Evolutionary conservation across 2,797 vertebrate genomes (phyloP).

Genomic region (Percopsis omiscomaycus): DNA sequence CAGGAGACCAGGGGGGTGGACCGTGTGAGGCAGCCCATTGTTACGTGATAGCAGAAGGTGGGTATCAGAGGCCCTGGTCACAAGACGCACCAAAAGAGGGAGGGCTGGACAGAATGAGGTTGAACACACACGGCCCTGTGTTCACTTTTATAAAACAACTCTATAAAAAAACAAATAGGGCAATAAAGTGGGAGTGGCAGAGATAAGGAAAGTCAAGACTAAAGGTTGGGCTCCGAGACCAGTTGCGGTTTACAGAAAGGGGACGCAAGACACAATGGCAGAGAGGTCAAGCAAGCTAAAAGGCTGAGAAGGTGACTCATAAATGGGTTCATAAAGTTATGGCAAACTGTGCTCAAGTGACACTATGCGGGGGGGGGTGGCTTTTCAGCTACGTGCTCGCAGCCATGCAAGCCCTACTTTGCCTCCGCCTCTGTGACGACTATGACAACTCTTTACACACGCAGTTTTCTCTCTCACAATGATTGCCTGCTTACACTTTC

Average conservation of each 20-base stretch:
- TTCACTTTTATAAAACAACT: constrained; percentile 32
- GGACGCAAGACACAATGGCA: background rate
- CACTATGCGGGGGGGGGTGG: constrained; percentile 35
- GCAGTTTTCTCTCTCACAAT: constrained; percentile 1
- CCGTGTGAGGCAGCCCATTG: constrained; percentile 72
- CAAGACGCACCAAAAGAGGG: constrained; percentile 60
- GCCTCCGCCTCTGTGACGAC: background rate
- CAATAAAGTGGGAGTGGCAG: constrained; percentile 41
- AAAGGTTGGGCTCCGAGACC: constrained; percentile 20
- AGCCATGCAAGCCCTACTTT: constrained; percentile 40
- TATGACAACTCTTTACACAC: background rate
- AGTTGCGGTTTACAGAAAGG: constrained; percentile 24
- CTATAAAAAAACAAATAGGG: constrained; percentile 29
- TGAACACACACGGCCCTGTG: constrained; percentile 9
- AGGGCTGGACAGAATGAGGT: constrained; percentile 24
- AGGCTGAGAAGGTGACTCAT: background rate
- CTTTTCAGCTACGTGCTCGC: constrained; percentile 59
- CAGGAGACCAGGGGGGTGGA: constrained; percentile 55
- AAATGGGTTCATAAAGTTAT: background rate
- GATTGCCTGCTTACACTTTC: constrained; percentile 2
- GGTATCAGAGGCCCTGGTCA: constrained; percentile 71
- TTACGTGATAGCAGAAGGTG: constrained; percentile 73
- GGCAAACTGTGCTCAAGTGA: constrained; percentile 25
- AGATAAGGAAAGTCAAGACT: constrained; percentile 53
- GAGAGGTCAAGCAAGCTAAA: background rate